Percentiles rank a stretch among this genome's conserved stretches.
Evolutionary conservation across 2,888 invertebrate species (phyloP).

Genomic region (Sphaeridia pumilis): DNA sequence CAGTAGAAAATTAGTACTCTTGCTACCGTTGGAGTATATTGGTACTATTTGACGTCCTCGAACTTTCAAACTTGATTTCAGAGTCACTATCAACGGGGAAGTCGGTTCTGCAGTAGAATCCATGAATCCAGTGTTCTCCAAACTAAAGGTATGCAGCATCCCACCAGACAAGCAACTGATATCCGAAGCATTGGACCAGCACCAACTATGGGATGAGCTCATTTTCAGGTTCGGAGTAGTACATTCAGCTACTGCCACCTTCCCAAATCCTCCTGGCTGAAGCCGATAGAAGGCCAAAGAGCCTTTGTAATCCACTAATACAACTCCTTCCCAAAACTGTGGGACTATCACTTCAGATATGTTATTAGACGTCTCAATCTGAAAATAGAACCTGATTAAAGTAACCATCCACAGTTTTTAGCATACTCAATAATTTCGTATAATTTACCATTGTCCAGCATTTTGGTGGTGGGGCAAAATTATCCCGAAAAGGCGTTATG

Average conservation of each 20-base stretch:
- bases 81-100: not conserved
- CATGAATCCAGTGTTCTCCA: constrained; percentile 4
- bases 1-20: constrained; percentile 4
- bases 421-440: constrained; percentile 1
- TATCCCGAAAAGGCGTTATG: constrained; percentile 30
- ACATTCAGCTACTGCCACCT: not conserved
- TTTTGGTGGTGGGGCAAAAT: constrained; percentile 33
- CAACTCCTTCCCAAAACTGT: constrained; percentile 29
- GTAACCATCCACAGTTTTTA: too few relatives aligned
- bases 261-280: not conserved
- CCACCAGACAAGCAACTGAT: constrained; percentile 16
- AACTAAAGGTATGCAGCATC: constrained; percentile 3
- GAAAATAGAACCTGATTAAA: not conserved
- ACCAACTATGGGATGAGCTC: constrained; percentile 21
- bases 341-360: constrained; percentile 22
- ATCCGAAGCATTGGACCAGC: constrained; percentile 23
- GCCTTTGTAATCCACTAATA: constrained; percentile 14
- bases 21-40: not conserved
- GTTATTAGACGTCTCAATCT: not conserved
- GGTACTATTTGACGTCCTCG: constrained; percentile 9
- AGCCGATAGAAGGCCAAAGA: constrained; percentile 11
- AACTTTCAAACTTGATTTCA: constrained; percentile 4
- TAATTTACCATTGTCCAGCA: constrained; percentile 25
- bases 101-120: not conserved
- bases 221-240: constrained; percentile 2